Evolutionary conservation across 2,797 vertebrate genomes (phyloP).

Genomic region (Hydrocynus forskahlii): DNA sequence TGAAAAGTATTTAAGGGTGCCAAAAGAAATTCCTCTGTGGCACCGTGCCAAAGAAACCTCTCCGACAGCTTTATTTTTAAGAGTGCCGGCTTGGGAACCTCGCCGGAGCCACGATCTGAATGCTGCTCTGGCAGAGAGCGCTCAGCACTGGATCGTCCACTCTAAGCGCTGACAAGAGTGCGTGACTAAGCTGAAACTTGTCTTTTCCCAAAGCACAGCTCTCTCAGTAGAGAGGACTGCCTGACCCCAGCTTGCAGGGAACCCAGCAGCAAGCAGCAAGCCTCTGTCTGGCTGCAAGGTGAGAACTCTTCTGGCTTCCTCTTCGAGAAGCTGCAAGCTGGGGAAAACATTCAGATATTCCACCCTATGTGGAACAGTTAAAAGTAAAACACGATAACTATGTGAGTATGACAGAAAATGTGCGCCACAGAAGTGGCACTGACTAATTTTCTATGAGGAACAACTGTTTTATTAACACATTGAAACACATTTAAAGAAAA

Average conservation of each 20-base stretch:
- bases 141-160: constrained; percentile 16
- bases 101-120: background rate
- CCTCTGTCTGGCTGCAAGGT: constrained; percentile 39
- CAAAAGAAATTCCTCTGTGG: too few relatives aligned
- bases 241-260: constrained; percentile 14
- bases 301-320: background rate
- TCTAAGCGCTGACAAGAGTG: background rate
- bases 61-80: background rate
- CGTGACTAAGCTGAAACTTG: constrained; percentile 30
- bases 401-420: constrained; percentile 42
- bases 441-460: constrained; percentile 48
- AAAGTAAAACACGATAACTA: constrained; percentile 58
- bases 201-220: constrained; percentile 15
- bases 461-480: constrained; percentile 48
- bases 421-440: constrained; percentile 56
- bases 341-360: constrained; percentile 60
- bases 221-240: constrained; percentile 33
- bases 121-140: background rate
- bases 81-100: background rate
- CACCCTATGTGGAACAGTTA: constrained; percentile 59
- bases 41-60: background rate
- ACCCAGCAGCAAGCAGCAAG: constrained; percentile 3
- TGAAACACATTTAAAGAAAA: background rate
- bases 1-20: background rate
- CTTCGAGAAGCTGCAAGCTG: constrained; percentile 52